These are phyloP conservation scores for Melanotaenia duboulayi DNA, from an alignment of 2,113 vertebrate genomes.

Conservation along the genomic window DNA sequence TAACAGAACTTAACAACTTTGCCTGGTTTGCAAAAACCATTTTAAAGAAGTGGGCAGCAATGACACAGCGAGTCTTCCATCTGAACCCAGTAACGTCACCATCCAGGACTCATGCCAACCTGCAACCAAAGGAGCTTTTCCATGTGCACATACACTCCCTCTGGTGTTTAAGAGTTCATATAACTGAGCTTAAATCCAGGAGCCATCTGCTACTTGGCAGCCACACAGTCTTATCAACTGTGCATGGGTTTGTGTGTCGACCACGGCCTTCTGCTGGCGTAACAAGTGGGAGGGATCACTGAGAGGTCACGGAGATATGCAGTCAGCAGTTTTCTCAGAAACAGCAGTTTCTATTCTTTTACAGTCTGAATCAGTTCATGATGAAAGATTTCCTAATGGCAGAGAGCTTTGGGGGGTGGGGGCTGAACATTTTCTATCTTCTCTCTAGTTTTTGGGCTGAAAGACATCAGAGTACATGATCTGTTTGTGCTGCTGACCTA, in stretches of 20 bases:
- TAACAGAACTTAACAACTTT: too few species aligned
- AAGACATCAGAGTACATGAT: too few species aligned
- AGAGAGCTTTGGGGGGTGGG: too few species aligned
- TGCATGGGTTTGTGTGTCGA: neutral
- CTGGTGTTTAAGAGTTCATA: neutral
- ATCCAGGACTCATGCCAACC: neutral
- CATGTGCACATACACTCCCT: slow-evolving; percentile 48
- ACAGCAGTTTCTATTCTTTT: slow-evolving; percentile 35
- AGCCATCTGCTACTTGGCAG: slow-evolving; percentile 65
- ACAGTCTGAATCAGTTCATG: slow-evolving; percentile 2
- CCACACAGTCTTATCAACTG: neutral
- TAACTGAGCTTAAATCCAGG: slow-evolving; percentile 44
- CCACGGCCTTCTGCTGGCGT: slow-evolving; percentile 3
- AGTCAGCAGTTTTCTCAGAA: slow-evolving; percentile 55
- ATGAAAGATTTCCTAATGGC: neutral
- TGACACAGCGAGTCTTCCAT: too few species aligned
- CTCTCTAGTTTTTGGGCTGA: too few species aligned
- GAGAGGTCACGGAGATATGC: slow-evolving; percentile 13
- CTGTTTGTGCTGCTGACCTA: too few species aligned
- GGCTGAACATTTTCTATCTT: too few species aligned
- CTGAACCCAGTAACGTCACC: neutral
- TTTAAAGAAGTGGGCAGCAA: too few species aligned
- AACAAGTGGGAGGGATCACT: slow-evolving; percentile 25
- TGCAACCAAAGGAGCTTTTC: slow-evolving; percentile 10
- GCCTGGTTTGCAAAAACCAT: too few species aligned